Evolutionary conservation across 2,888 invertebrate genomes (phyloP).

Genomic region (Andrena flavipes): DNA sequence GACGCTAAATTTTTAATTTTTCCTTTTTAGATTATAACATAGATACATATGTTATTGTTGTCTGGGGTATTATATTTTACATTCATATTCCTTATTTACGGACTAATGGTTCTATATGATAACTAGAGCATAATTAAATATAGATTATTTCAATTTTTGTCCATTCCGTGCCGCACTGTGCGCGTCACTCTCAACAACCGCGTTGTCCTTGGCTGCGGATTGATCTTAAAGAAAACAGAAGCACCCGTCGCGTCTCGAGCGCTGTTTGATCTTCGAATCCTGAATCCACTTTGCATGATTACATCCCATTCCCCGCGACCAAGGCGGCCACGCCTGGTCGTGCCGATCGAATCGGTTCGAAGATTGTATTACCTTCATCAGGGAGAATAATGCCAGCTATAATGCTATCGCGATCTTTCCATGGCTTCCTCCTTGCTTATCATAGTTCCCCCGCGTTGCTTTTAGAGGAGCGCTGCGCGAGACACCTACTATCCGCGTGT

Average conservation of each 20-base stretch:
- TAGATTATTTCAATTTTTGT: no score
- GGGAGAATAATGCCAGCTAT: neutral
- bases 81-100: no score
- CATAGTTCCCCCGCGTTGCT: neutral
- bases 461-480: neutral
- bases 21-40: no score
- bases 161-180: no score
- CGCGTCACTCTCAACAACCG: neutral
- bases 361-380: slow-evolving; percentile 11
- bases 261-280: slow-evolving; percentile 1
- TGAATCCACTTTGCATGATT: slow-evolving; percentile 17
- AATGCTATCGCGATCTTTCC: slow-evolving; percentile 7
- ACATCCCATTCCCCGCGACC: neutral
- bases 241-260: neutral
- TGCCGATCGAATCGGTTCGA: neutral
- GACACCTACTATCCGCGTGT: neutral
- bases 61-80: no score
- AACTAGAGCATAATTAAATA: no score
- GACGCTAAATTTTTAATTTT: no score
- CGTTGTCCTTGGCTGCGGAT: slow-evolving; percentile 1
- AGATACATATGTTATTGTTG: no score
- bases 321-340: neutral
- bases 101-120: no score
- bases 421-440: neutral
- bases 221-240: neutral